Evolutionary conservation across 2,113 vertebrate species (phyloP).

Genomic region (Grammomys surdaster): DNA sequence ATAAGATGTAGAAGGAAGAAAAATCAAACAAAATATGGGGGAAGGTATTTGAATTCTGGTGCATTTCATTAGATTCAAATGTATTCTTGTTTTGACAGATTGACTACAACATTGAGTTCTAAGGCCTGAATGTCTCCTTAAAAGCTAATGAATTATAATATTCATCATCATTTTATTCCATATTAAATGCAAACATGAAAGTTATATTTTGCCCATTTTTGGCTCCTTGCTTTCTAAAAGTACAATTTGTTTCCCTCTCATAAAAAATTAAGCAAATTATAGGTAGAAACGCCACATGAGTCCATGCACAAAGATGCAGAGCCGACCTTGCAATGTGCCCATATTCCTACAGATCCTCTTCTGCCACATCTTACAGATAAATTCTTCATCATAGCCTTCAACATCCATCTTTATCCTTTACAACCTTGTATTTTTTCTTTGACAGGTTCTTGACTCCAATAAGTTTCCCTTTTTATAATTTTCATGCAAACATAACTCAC

Average conservation of each 20-base stretch:
- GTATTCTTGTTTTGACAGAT: constrained; percentile 25
- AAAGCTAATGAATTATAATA: neutral
- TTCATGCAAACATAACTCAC: constrained; percentile 17
- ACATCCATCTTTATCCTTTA: constrained; percentile 10
- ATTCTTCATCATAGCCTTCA: neutral
- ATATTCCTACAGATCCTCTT: neutral
- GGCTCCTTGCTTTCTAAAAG: constrained; percentile 52
- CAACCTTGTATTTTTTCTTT: neutral
- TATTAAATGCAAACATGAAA: constrained; percentile 56
- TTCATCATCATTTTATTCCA: constrained; percentile 32
- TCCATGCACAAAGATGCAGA: neutral
- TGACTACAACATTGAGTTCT: neutral
- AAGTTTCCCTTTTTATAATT: neutral
- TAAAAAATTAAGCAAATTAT: neutral
- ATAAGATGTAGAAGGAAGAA: neutral
- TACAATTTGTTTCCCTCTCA: constrained; percentile 16
- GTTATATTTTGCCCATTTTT: neutral
- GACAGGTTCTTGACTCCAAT: neutral
- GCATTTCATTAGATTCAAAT: constrained; percentile 44
- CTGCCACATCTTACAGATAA: neutral
- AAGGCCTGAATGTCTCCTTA: neutral
- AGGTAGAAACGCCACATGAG: neutral
- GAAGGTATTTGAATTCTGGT: constrained; percentile 46
- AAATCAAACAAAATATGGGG: neutral
- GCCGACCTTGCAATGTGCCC: neutral